phyloP scores from a whole-genome alignment of 2,113 vertebrate genomes.

The Cynocephalus volans region DNA sequence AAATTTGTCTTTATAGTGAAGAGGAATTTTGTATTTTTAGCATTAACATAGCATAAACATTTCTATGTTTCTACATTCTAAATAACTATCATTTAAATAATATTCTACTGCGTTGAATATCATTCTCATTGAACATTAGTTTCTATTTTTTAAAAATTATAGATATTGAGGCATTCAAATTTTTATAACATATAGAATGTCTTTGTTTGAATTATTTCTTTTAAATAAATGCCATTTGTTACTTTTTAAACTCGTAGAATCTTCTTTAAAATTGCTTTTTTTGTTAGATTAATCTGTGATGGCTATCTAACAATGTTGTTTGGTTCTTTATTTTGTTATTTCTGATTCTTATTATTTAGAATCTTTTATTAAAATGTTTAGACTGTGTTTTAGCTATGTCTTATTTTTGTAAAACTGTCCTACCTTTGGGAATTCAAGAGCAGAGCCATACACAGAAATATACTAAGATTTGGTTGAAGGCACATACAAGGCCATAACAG shows the following conservation, averaged over 20 bases:
- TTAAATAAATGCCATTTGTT: slow-evolving; percentile 42
- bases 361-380: background rate
- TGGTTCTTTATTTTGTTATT: slow-evolving; percentile 33
- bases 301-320: background rate
- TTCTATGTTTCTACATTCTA: slow-evolving; percentile 19
- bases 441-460: background rate
- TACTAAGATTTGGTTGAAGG: background rate
- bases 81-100: slow-evolving; percentile 47
- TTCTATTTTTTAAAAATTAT: slow-evolving; percentile 19
- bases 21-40: slow-evolving; percentile 29
- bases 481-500: background rate
- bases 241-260: background rate
- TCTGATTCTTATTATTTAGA: slow-evolving; percentile 7
- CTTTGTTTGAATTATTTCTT: slow-evolving; percentile 51
- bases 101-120: slow-evolving; percentile 16
- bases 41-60: background rate
- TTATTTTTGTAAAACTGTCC: background rate
- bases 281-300: background rate
- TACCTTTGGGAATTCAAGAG: slow-evolving; percentile 7
- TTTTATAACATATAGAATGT: slow-evolving; percentile 43
- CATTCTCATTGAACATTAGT: background rate
- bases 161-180: background rate
- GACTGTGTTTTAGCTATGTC: background rate
- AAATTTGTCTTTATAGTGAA: slow-evolving; percentile 13
- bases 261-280: background rate